Evolutionary conservation across 2,113 vertebrate species (phyloP).

Genomic region (Eclectus roratus): DNA sequence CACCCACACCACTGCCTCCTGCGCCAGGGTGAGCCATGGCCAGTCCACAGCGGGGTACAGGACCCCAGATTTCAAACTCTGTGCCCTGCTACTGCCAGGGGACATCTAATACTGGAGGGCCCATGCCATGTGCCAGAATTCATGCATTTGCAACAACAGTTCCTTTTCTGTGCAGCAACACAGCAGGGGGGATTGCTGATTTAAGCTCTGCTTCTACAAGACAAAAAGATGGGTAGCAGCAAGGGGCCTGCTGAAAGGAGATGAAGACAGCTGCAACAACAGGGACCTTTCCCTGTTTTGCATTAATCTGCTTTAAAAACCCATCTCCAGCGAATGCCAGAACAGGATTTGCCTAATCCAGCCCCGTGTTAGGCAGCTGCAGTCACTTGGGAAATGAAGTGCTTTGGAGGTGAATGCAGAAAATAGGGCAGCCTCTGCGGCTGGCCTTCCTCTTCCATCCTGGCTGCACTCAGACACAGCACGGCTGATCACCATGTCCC

Average conservation of each 20-base stretch:
- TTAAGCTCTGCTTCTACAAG: not conserved
- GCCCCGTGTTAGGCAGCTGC: not conserved
- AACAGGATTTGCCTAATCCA: not conserved
- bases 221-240: not conserved
- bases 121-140: accelerated
- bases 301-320: not conserved
- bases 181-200: not conserved
- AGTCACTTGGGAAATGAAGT: not conserved
- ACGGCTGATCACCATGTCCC: accelerated
- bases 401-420: accelerated
- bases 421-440: not conserved
- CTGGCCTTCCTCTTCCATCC: not conserved
- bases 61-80: not conserved
- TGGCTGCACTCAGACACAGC: not conserved
- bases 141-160: not conserved
- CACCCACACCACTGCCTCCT: not conserved
- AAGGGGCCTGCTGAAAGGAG: not conserved
- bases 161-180: not conserved
- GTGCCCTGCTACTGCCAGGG: not conserved
- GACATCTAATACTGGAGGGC: accelerated
- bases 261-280: not conserved
- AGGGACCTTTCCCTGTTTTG: not conserved
- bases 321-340: not conserved
- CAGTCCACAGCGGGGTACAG: not conserved
- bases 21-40: no score